Evolutionary conservation across 2,888 invertebrate species (phyloP).

Genomic region (Melieria crassipennis): DNA sequence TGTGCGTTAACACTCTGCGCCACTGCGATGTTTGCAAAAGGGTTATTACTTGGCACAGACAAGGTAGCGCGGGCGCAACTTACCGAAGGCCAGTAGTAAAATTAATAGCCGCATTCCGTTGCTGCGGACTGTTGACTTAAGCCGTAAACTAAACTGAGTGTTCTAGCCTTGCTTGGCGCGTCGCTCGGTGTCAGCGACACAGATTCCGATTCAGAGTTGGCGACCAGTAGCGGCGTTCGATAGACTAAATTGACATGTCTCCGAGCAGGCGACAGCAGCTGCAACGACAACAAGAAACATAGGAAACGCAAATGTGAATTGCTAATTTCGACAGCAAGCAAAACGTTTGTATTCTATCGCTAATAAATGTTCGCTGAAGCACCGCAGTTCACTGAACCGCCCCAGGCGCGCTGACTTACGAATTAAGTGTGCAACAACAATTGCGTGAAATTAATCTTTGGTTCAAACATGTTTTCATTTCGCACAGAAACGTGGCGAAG

Average conservation of each 20-base stretch:
- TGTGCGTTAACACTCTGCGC: constrained; percentile 37
- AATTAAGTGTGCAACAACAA: too few species aligned
- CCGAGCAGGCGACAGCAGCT: neutral
- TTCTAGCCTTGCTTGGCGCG: too few species aligned
- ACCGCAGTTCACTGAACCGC: too few species aligned
- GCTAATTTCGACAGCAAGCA: too few species aligned
- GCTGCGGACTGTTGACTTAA: constrained; percentile 1
- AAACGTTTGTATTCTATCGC: too few species aligned
- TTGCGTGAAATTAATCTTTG: too few species aligned
- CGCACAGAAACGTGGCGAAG: too few species aligned
- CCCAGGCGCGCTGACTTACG: too few species aligned
- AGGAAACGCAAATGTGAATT: too few species aligned
- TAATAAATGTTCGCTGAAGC: too few species aligned
- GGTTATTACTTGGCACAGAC: neutral
- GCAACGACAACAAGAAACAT: neutral
- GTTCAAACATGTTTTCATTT: too few species aligned
- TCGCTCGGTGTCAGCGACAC: neutral
- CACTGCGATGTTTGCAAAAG: constrained; percentile 29
- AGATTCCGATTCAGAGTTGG: neutral
- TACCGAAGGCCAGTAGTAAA: constrained; percentile 56
- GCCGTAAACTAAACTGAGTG: constrained; percentile 5
- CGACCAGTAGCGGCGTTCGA: neutral
- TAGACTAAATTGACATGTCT: neutral
- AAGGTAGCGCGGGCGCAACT: constrained; percentile 38
- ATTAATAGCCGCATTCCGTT: constrained; percentile 50